These are phyloP conservation scores for Syngnathus typhle DNA, from an alignment of 2,113 vertebrate species.

Conservation along the genomic window DNA sequence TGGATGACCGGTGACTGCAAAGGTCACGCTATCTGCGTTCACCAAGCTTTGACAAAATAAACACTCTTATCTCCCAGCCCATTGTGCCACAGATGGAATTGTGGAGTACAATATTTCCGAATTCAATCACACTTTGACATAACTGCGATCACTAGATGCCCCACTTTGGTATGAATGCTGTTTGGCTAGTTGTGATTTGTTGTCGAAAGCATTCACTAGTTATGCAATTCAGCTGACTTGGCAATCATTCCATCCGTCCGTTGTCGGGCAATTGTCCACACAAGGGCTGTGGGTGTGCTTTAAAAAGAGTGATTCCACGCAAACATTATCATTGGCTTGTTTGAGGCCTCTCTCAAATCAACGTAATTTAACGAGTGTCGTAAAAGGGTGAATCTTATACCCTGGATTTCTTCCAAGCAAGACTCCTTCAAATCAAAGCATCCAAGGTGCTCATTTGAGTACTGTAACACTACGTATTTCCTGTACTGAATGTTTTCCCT, in stretches of 20 bases:
- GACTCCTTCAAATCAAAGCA: background rate
- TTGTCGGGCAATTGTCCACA: no score
- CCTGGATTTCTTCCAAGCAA: no score
- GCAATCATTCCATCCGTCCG: background rate
- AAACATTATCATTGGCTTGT: no score
- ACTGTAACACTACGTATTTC: background rate
- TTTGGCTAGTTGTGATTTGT: background rate
- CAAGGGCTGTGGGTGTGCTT: background rate
- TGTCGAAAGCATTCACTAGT: background rate
- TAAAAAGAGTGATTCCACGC: no score
- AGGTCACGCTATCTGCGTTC: slow-evolving; percentile 18
- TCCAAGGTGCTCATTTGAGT: background rate
- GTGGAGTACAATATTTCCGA: background rate
- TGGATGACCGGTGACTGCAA: slow-evolving; percentile 29
- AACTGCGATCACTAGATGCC: background rate
- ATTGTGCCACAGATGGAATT: slow-evolving; percentile 14
- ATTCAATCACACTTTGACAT: background rate
- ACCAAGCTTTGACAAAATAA: slow-evolving; percentile 11
- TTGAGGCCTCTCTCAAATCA: no score
- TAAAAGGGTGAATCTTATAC: no score
- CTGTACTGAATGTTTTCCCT: background rate
- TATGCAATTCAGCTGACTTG: background rate
- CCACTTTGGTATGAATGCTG: background rate
- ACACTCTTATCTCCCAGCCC: slow-evolving; percentile 24
- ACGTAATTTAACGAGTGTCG: no score